Percentiles rank a stretch among this genome's conserved stretches.
Evolutionary conservation across 2,113 vertebrate genomes (phyloP).

Genomic region (Pogonocichla stellata): DNA sequence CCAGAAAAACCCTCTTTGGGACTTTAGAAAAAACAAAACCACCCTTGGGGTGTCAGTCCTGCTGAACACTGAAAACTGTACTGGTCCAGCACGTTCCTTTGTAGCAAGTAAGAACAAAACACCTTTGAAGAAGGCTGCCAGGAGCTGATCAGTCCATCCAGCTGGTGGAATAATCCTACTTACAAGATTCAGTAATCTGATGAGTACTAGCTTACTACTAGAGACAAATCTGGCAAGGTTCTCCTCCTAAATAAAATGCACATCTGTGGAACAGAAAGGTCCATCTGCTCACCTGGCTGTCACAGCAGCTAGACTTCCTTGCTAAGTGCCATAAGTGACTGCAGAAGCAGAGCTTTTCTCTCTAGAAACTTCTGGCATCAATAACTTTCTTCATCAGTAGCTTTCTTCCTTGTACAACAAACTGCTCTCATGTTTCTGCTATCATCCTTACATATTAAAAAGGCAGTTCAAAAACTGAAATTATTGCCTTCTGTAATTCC

Average conservation of each 20-base stretch:
- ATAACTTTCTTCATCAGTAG: not conserved
- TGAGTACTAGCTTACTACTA: not conserved
- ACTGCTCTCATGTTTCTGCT: not conserved
- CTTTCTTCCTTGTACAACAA: not conserved
- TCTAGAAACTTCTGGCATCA: not conserved
- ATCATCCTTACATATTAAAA: not conserved
- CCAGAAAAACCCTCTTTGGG: not conserved
- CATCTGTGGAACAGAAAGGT: not conserved
- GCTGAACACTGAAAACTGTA: not conserved
- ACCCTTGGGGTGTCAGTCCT: not conserved
- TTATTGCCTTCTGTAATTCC: not conserved
- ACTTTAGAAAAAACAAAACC: not conserved
- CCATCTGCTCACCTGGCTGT: not conserved
- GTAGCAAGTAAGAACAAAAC: not conserved
- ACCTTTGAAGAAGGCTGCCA: slow-evolving; percentile 17
- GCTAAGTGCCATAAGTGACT: not conserved
- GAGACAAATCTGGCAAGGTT: not conserved
- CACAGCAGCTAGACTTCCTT: not conserved
- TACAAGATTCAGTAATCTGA: not conserved
- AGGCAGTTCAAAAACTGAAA: not conserved
- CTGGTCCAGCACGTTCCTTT: not conserved
- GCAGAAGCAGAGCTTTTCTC: not conserved
- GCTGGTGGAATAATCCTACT: not conserved
- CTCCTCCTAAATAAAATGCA: not conserved
- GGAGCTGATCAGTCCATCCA: not conserved